Conservation (phyloP, 2,888 invertebrate genomes). For the Tyria jacobaeae region DNA sequence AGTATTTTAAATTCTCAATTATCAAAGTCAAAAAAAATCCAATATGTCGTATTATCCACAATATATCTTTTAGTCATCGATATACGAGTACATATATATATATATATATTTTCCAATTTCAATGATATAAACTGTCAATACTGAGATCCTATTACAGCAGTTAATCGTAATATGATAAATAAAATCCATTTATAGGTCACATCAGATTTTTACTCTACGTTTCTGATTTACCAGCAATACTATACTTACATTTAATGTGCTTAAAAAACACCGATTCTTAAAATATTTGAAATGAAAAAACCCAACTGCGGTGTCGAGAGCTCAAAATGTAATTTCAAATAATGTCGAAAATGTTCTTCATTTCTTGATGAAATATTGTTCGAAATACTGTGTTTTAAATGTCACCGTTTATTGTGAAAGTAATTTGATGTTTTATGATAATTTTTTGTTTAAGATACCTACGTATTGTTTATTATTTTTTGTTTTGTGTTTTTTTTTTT, state of each 20-base stretch:
- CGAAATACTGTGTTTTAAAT: constrained; percentile 38
- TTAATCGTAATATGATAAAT: constrained; percentile 45
- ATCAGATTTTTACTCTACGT: constrained; percentile 53
- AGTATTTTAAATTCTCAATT: too few relatives aligned
- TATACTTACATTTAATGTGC: constrained; percentile 55
- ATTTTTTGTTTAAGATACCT: constrained; percentile 23
- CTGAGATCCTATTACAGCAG: too few relatives aligned
- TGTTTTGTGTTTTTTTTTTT: constrained; percentile 4
- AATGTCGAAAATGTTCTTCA: constrained; percentile 41
- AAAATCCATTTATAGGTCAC: constrained; percentile 57
- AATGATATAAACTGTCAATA: too few relatives aligned
- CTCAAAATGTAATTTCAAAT: constrained; percentile 44
- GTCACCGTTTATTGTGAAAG: constrained; percentile 41
- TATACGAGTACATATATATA: too few relatives aligned
- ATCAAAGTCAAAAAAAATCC: too few relatives aligned
- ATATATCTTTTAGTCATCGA: too few relatives aligned
- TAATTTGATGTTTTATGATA: constrained; percentile 40
- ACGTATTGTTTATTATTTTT: constrained; percentile 12
- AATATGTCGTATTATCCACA: too few relatives aligned
- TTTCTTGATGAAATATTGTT: constrained; percentile 48
- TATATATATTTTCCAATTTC: too few relatives aligned
- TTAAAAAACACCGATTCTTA: constrained; percentile 54
- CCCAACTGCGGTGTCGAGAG: constrained; percentile 42
- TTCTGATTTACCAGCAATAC: constrained; percentile 49
- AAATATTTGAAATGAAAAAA: constrained; percentile 51